Conservation (phyloP, 2,797 vertebrate genomes). For the Urocyon cinereoargenteus region DNA sequence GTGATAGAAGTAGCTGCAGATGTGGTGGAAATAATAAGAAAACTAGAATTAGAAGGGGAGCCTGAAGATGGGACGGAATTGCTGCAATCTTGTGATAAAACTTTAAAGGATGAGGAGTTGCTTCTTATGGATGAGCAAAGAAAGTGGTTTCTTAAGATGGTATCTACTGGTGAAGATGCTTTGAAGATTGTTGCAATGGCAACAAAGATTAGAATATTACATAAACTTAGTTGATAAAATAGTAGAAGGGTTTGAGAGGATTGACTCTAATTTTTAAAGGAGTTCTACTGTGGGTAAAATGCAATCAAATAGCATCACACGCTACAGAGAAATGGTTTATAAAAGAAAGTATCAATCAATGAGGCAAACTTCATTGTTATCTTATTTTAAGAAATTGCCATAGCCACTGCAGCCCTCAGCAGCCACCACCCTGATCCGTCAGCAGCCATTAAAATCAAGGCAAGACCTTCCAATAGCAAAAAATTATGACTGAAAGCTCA, state of each 20-base stretch:
- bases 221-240: background rate
- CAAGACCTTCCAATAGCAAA: background rate
- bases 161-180: background rate
- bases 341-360: background rate
- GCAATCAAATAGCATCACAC: background rate
- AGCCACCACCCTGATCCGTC: background rate
- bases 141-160: background rate
- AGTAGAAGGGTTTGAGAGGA: background rate
- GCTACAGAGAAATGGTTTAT: background rate
- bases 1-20: background rate
- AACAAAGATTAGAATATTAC: background rate
- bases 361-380: background rate
- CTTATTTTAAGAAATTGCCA: background rate
- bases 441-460: background rate
- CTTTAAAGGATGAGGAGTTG: background rate
- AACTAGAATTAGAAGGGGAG: background rate
- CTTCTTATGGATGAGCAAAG: background rate
- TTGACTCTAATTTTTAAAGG: background rate
- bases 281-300: background rate
- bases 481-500: background rate
- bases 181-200: background rate
- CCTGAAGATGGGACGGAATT: background rate
- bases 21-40: background rate
- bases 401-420: background rate
- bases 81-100: background rate